phyloP scores from a whole-genome alignment of 2,888 invertebrate genomes.

The Cacoxenus indagator region DNA sequence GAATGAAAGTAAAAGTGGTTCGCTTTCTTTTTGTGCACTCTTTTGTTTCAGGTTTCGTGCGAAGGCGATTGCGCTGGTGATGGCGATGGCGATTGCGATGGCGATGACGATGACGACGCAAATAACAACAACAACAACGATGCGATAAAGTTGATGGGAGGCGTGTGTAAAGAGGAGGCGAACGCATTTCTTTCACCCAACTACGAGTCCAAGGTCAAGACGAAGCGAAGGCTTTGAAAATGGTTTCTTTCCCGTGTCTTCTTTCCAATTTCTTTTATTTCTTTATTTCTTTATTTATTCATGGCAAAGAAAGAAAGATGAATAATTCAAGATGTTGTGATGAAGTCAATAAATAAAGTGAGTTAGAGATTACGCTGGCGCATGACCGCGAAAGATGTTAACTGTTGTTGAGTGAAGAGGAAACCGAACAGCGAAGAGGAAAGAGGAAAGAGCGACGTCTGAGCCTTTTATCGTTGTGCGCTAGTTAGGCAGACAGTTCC shows the following conservation, averaged over 20 bases:
- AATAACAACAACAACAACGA: not conserved
- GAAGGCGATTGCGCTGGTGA: not conserved
- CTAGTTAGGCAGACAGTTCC: constrained; percentile 53
- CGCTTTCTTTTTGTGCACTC: constrained; percentile 27
- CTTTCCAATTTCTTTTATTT: not conserved
- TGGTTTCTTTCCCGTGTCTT: not conserved
- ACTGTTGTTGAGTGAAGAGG: not conserved
- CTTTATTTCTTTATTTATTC: not conserved
- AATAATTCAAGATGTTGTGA: constrained; percentile 10
- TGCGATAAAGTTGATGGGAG: not conserved
- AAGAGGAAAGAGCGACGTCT: not conserved
- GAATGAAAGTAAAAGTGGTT: constrained; percentile 52
- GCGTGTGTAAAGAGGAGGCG: not conserved
- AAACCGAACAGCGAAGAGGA: not conserved
- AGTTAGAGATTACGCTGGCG: not conserved
- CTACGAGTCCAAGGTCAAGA: constrained; percentile 68
- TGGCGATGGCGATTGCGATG: not conserved
- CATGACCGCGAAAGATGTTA: not conserved
- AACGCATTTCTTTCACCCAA: constrained; percentile 35
- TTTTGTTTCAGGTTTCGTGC: constrained; percentile 23
- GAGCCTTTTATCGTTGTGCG: constrained; percentile 50
- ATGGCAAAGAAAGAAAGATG: not conserved
- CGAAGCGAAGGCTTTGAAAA: constrained; percentile 69
- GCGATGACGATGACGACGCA: not conserved
- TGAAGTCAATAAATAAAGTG: constrained; percentile 8